Percentiles rank a stretch among this genome's conserved stretches.
Conservation (phyloP, 2,797 vertebrate genomes). For the Orestias chungarensis region DNA sequence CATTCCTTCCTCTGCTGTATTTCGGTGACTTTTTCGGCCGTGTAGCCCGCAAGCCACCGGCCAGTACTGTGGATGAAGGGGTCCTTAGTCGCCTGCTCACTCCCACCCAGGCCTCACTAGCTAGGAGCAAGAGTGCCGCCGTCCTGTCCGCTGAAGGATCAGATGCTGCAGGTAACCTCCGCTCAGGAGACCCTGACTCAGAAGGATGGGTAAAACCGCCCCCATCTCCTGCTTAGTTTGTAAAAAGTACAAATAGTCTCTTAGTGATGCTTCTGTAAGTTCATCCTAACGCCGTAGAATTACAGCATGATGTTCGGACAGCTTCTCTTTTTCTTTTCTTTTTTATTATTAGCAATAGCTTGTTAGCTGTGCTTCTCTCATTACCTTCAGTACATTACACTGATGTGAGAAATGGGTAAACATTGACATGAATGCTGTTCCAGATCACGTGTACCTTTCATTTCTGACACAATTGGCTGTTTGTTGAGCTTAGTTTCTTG, state of each 20-base stretch:
- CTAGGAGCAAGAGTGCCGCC: conserved; percentile 93
- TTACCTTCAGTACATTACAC: conserved; percentile 48
- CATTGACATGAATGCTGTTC: conserved; percentile 29
- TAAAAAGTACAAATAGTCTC: conserved; percentile 23
- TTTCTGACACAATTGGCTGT: conserved; percentile 54
- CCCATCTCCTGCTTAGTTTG: conserved; percentile 16
- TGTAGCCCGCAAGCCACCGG: conserved; percentile 85
- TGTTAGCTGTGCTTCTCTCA: conserved; percentile 28
- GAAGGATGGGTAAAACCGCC: conserved; percentile 35
- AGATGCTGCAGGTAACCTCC: conserved; percentile 88
- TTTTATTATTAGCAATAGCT: conserved; percentile 36
- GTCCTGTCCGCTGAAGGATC: conserved; percentile 87
- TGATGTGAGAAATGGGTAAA: conserved; percentile 52
- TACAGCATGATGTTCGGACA: conserved; percentile 10
- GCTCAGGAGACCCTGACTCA: conserved; percentile 59
- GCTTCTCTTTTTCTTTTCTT: not conserved
- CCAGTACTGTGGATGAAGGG: conserved; percentile 85
- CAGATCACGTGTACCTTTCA: conserved; percentile 40
- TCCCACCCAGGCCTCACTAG: conserved; percentile 93
- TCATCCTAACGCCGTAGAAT: conserved; percentile 20
- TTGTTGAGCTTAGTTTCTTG: conserved; percentile 41
- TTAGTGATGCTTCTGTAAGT: conserved; percentile 17
- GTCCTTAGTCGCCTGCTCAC: conserved; percentile 90
- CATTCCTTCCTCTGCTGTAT: conserved; percentile 46
- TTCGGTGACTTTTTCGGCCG: conserved; percentile 62